Conservation (phyloP, 2,797 vertebrate species). For the Gallinago stenura region DNA sequence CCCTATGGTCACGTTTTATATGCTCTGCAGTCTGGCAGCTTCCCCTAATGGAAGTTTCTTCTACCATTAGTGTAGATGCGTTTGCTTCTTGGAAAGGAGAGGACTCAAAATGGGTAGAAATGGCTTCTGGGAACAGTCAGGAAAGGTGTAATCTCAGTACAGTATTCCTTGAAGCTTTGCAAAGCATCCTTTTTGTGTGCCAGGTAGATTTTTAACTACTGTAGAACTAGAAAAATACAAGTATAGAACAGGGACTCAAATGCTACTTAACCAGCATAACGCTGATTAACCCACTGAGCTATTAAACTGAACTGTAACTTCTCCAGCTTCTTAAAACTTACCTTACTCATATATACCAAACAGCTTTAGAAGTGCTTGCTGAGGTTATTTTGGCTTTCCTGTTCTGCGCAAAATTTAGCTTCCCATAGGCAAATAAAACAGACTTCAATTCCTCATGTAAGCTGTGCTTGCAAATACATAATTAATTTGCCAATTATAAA, state of each 20-base stretch:
- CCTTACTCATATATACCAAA: neutral
- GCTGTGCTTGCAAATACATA: neutral
- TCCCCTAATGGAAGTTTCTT: neutral
- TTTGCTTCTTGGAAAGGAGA: neutral
- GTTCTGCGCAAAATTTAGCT: neutral
- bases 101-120: neutral
- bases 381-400: neutral
- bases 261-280: neutral
- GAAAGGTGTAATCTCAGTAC: neutral
- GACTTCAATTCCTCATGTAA: neutral
- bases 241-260: neutral
- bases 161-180: neutral
- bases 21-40: neutral
- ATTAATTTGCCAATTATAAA: neutral
- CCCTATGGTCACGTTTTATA: neutral
- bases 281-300: constrained; percentile 3
- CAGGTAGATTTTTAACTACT: neutral
- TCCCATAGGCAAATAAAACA: neutral
- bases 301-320: neutral
- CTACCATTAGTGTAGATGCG: neutral
- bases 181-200: neutral
- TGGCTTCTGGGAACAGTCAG: neutral
- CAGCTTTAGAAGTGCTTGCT: neutral
- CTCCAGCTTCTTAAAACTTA: neutral
- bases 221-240: neutral